phyloP scores from a whole-genome alignment of 2,113 vertebrate genomes.

The Collichthys lucidus region DNA sequence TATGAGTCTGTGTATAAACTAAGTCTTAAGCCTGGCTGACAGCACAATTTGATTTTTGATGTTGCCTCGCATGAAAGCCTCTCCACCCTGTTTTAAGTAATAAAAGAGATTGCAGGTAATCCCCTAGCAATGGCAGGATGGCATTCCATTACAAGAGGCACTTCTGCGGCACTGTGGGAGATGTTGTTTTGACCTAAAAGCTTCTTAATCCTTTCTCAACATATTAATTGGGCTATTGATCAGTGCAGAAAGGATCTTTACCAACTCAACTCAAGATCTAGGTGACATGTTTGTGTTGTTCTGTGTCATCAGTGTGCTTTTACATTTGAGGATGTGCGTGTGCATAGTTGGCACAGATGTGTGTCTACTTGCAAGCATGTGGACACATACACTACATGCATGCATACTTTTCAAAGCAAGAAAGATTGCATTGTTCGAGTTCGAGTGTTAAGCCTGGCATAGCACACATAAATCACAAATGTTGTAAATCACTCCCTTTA shows the following conservation, averaged over 20 bases:
- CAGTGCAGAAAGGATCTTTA: constrained; percentile 39
- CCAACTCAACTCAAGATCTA: constrained; percentile 26
- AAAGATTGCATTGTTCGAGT: neutral
- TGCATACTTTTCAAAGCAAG: neutral
- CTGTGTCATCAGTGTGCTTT: constrained; percentile 4
- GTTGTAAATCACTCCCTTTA: neutral
- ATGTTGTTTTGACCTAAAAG: constrained; percentile 69
- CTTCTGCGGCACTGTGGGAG: constrained; percentile 48
- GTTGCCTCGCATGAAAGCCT: constrained; percentile 75
- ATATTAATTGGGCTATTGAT: constrained; percentile 63
- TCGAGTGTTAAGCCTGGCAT: neutral
- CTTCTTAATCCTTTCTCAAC: constrained; percentile 58
- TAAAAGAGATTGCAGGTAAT: constrained; percentile 82
- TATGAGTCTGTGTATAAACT: constrained; percentile 73
- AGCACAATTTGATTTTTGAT: constrained; percentile 81
- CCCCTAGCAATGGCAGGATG: constrained; percentile 71
- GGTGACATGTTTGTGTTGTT: constrained; percentile 9
- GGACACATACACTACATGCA: neutral
- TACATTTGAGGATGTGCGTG: constrained; percentile 14
- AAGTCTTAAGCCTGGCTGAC: constrained; percentile 80
- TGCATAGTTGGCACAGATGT: constrained; percentile 19
- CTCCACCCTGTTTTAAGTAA: constrained; percentile 84
- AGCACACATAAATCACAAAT: neutral
- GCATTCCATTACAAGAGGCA: constrained; percentile 62
- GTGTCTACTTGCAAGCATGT: constrained; percentile 6